Conservation (phyloP, 2,888 invertebrate genomes). For the Scaeva pyrastri region DNA sequence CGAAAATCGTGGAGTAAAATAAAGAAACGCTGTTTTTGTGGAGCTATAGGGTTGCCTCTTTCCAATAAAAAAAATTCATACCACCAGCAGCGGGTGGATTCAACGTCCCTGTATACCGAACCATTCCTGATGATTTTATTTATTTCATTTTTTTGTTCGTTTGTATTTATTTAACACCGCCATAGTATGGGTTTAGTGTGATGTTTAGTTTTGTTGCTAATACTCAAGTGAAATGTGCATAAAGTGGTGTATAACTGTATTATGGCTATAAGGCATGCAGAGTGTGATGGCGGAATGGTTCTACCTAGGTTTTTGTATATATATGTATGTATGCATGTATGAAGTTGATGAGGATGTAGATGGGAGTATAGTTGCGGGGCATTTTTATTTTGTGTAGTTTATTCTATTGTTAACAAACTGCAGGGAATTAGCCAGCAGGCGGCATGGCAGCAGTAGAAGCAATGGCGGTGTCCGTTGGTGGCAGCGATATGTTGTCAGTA, state of each 20-base stretch:
- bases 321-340: constrained; percentile 20
- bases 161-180: constrained; percentile 25
- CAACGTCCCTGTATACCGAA: constrained; percentile 25
- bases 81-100: constrained; percentile 59
- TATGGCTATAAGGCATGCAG: not conserved
- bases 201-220: constrained; percentile 62
- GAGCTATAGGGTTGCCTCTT: constrained; percentile 37
- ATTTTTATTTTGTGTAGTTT: constrained; percentile 66
- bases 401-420: constrained; percentile 75
- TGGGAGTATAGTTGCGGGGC: constrained; percentile 38
- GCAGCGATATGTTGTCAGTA: constrained; percentile 10
- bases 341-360: constrained; percentile 21
- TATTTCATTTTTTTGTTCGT: constrained; percentile 11
- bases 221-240: constrained; percentile 71
- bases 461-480: constrained; percentile 17
- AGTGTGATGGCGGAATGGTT: constrained; percentile 11
- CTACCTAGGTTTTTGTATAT: too few relatives aligned
- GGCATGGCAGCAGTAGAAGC: not conserved
- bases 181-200: constrained; percentile 12
- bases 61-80: not conserved
- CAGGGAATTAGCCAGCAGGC: constrained; percentile 72
- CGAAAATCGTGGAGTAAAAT: constrained; percentile 11
- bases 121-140: constrained; percentile 61
- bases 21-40: constrained; percentile 23
- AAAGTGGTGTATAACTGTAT: constrained; percentile 5